A percentile compares a stretch with the other conserved stretches of the same genome.
Conservation (phyloP, 2,797 vertebrate species). For the Peromyscus eremicus region DNA sequence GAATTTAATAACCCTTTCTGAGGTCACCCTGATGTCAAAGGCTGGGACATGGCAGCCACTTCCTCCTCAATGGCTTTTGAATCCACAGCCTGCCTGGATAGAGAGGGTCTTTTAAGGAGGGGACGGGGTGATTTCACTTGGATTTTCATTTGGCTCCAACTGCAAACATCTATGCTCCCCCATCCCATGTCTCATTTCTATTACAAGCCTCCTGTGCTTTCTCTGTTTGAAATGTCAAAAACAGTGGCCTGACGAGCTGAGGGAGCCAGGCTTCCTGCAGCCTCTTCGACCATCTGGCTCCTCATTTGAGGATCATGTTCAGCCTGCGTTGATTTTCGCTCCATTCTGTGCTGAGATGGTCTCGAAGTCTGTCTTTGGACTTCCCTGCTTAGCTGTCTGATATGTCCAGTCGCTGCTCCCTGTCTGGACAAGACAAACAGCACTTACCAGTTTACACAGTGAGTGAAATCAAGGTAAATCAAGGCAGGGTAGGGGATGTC, state of each 20-base stretch:
- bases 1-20: slow-evolving; percentile 73
- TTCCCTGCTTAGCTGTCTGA: slow-evolving; percentile 61
- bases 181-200: background rate
- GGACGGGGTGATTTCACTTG: background rate
- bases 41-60: slow-evolving; percentile 45
- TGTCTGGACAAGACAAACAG: background rate
- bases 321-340: background rate
- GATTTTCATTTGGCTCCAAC: background rate
- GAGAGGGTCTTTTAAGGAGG: background rate
- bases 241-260: background rate
- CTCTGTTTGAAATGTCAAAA: background rate
- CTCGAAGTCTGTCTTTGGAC: slow-evolving; percentile 43
- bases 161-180: background rate
- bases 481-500: background rate
- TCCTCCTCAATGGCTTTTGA: slow-evolving; percentile 34
- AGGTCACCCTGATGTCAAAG: slow-evolving; percentile 51
- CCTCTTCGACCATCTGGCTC: rapidly evolving
- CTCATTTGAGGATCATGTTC: background rate
- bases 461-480: background rate
- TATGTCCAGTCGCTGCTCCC: background rate
- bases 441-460: rapidly evolving
- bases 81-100: background rate
- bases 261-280: background rate
- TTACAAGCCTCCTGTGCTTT: background rate
- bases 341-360: slow-evolving; percentile 10